Evolutionary conservation across 1,140 invertebrate genomes (phyloP), one percentile per base, ranked within the genome.

Genomic region (Leptonema lineaticorne): DNA sequence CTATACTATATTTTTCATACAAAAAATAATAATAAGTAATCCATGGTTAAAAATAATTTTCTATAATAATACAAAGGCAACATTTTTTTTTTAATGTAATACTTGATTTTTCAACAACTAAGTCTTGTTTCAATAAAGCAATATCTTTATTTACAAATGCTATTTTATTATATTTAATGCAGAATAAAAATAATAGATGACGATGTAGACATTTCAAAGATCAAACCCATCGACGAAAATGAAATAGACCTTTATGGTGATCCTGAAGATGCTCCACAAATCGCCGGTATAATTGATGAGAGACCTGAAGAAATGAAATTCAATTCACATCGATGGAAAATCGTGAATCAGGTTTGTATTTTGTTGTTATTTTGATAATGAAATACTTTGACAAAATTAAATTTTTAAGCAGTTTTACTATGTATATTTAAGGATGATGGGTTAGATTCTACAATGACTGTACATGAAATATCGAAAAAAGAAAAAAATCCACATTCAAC

Each of bases 171-270:
- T 59, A 8, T 63, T 27, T 29, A 2, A 48, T 87, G 50, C 75
- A 95, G 92, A 72, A 85, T 95, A 1, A 89, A 88, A 81, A 93
- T 98, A 69, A 91, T 97, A 69, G 95, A 97, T 79, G 93, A 96
- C 81, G 92, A 96, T 75, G 77, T 92, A 27, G 89, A 92, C 75
- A 70, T 91, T 6, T 82, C 83, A 7, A 86, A 86, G 53, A 79
- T 90, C n/a, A 76, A 83, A 22, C 77, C 84, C 11, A 75, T 87
- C 0, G 84, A 88, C 64, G 86, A 88, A 69, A 86, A 89, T 68
- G 88, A 92, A 72, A 80, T 90, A 48, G 89, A 92, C 66, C 83
- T 92, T 6, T 76, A 87, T 28, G 84, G 86, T 29, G 78, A 86
- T 20, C 88, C 87, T 24, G 94, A 97, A 75, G 92, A 96, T 81